A percentile compares a stretch with the other conserved stretches of the same genome.
Conservation (phyloP, 1,140 invertebrate genomes). For the Eurytemora carolleeae region DNA sequence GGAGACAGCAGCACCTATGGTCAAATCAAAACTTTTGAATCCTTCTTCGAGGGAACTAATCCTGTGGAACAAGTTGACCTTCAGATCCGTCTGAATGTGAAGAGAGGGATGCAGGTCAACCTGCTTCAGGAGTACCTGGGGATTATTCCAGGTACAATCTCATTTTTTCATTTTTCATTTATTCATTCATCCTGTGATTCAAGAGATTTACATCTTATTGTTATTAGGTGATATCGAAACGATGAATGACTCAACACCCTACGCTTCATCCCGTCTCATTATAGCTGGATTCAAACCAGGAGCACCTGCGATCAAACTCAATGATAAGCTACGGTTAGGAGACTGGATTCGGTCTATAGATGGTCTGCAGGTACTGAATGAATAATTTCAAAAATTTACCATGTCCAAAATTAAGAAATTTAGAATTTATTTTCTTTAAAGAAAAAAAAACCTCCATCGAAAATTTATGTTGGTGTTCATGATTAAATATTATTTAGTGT, state of each 20-base stretch:
- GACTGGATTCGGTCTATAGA: slow-evolving; percentile 5
- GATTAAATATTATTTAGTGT: no score
- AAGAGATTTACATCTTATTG: neutral
- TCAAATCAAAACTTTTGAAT: slow-evolving; percentile 9
- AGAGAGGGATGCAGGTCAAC: no score
- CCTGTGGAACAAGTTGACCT: neutral
- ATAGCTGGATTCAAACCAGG: neutral
- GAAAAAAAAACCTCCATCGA: no score
- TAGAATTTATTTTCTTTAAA: no score
- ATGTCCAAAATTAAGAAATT: no score
- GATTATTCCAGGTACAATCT: no score
- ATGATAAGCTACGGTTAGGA: slow-evolving; percentile 1
- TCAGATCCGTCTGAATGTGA: neutral
- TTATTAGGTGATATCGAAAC: neutral
- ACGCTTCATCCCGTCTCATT: neutral
- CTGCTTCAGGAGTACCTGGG: no score
- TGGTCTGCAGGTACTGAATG: slow-evolving; percentile 3
- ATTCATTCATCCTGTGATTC: neutral
- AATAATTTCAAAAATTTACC: no score
- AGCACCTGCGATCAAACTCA: neutral
- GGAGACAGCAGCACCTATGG: slow-evolving; percentile 6
- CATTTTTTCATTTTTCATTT: neutral
- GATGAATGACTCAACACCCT: neutral
- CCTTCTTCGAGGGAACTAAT: slow-evolving; percentile 5
- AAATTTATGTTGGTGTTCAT: no score